Evolutionary conservation across 1,140 invertebrate species (phyloP).

Genomic region (Galleria mellonella): DNA sequence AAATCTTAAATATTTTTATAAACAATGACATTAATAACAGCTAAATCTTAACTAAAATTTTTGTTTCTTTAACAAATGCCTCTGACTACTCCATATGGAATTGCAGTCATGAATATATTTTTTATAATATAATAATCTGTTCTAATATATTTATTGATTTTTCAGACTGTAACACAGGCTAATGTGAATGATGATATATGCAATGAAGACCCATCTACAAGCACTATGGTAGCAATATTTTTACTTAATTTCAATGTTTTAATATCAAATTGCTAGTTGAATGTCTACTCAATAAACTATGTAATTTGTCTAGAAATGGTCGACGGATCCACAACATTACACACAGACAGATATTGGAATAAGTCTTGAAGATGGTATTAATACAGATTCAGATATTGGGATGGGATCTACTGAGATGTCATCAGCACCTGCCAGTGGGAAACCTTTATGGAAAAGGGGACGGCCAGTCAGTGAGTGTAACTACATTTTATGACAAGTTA

Average conservation of each 20-base stretch:
- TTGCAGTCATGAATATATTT: no score
- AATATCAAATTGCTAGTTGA: no score
- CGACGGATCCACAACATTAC: slow-evolving; percentile 23
- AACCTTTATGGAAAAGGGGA: slow-evolving; percentile 34
- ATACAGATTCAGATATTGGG: slow-evolving; percentile 16
- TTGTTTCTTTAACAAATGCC: no score
- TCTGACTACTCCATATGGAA: no score
- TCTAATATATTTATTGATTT: slow-evolving; percentile 1
- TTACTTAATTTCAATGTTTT: neutral
- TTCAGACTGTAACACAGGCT: slow-evolving; percentile 19
- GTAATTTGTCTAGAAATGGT: slow-evolving; percentile 30
- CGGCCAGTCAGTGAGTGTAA: slow-evolving; percentile 30
- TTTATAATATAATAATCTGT: no score
- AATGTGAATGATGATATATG: slow-evolving; percentile 24
- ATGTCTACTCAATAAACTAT: neutral
- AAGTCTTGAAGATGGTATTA: slow-evolving; percentile 18
- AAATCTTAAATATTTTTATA: no score
- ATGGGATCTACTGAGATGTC: slow-evolving; percentile 32
- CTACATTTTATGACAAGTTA: no score
- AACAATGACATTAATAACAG: no score
- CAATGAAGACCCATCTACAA: slow-evolving; percentile 26
- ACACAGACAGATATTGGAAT: slow-evolving; percentile 23
- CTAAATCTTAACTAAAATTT: no score
- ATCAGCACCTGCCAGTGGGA: slow-evolving; percentile 20
- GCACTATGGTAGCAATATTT: slow-evolving; percentile 23